Evolutionary conservation across 92 coral and sea anemone species (phyloP).

Genomic region (Porites lobata): DNA sequence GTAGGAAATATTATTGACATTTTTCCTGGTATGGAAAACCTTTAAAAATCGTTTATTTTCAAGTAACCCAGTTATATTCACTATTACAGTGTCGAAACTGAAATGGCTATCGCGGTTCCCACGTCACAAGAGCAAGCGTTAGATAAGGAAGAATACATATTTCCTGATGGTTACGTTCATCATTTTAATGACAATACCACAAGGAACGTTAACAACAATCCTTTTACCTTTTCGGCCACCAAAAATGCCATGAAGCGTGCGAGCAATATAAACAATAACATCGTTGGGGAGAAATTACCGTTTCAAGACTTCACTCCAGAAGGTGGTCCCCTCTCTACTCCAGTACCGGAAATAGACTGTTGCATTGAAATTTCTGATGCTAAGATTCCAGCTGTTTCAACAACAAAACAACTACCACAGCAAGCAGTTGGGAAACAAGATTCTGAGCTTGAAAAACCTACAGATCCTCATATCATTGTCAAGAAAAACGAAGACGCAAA

Average conservation of each 20-base stretch:
- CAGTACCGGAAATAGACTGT: not conserved
- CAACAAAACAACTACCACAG: not conserved
- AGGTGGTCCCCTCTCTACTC: not conserved
- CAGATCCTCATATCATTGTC: not conserved
- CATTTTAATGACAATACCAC: not conserved
- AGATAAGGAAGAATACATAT: not conserved
- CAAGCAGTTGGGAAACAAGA: not conserved
- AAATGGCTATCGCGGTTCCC: conserved; percentile 1
- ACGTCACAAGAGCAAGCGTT: not conserved
- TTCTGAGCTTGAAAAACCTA: not conserved
- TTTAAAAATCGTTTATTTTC: too few species aligned
- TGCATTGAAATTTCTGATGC: conserved; percentile 1
- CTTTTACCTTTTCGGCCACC: not conserved
- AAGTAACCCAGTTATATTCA: not conserved
- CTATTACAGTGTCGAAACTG: not conserved
- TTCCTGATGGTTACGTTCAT: not conserved
- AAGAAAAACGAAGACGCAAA: not conserved
- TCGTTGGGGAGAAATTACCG: conserved; percentile 3
- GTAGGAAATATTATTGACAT: not conserved
- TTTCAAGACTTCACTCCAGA: not conserved
- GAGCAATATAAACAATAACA: conserved; percentile 21
- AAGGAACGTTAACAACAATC: not conserved
- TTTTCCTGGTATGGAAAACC: not conserved
- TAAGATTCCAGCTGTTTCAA: not conserved
- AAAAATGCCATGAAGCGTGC: conserved; percentile 19